Conservation (phyloP, 2,113 vertebrate genomes). For the Sphaerodactylus townsendi region DNA sequence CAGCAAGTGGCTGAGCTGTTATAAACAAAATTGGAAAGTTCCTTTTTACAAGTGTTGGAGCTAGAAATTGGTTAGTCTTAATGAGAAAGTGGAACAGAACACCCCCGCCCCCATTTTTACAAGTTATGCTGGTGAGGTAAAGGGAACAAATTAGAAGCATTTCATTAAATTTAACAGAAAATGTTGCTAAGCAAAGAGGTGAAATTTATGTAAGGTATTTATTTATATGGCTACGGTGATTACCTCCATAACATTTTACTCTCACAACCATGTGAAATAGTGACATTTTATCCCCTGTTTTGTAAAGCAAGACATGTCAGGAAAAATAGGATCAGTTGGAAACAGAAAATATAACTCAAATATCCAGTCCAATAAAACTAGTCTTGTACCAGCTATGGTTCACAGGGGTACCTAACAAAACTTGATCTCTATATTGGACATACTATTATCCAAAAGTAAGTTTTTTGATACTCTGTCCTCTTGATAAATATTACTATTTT, state of each 20-base stretch:
- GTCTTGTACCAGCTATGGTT: too few relatives aligned
- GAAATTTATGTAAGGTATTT: conserved; percentile 13
- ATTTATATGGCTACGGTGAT: conserved; percentile 1
- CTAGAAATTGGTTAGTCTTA: neutral
- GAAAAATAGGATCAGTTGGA: neutral
- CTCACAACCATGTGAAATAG: neutral
- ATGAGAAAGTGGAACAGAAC: neutral
- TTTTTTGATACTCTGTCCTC: neutral
- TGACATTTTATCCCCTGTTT: neutral
- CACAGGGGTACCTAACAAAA: neutral
- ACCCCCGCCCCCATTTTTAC: too few relatives aligned
- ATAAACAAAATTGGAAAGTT: neutral
- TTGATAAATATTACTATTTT: too few relatives aligned
- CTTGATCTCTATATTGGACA: too few relatives aligned
- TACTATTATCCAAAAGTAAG: neutral
- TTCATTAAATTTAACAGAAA: neutral
- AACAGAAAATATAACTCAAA: neutral
- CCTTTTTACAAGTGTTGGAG: neutral
- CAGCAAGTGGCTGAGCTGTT: neutral
- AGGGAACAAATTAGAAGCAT: neutral
- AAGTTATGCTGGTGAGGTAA: neutral
- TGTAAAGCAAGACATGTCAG: neutral
- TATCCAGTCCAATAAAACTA: neutral
- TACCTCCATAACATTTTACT: conserved; percentile 1
- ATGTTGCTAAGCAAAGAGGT: neutral